These are phyloP conservation scores for Xenopus petersii DNA, from an alignment of 2,797 vertebrate genomes.

Conservation along the genomic window DNA sequence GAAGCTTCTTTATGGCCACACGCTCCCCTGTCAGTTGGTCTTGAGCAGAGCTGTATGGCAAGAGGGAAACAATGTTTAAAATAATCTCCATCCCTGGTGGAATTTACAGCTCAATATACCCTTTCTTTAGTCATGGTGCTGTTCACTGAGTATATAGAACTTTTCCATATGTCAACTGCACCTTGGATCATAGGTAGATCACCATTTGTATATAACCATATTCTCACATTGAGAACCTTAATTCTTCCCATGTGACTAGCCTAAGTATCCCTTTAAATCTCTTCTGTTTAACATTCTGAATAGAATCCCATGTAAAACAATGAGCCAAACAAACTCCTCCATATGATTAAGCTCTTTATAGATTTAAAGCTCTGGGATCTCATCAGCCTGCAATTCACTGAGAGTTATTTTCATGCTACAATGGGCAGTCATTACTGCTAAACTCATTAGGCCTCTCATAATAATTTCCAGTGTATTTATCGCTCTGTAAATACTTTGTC, in stretches of 20 bases:
- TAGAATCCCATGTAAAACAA: background rate
- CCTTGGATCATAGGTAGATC: too few species aligned
- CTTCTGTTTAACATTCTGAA: background rate
- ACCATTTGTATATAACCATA: too few species aligned
- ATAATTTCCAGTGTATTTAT: slow-evolving; percentile 36
- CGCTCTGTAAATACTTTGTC: slow-evolving; percentile 27
- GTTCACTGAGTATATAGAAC: too few species aligned
- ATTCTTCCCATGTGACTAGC: too few species aligned
- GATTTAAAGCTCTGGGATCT: slow-evolving; percentile 7
- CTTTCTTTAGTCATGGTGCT: too few species aligned
- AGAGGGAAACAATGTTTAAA: background rate
- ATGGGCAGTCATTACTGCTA: slow-evolving; percentile 11
- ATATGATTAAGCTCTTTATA: slow-evolving; percentile 9
- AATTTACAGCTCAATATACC: too few species aligned
- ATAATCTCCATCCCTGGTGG: background rate
- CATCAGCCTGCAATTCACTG: slow-evolving; percentile 11
- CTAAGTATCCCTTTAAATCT: background rate
- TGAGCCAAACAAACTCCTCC: slow-evolving; percentile 8
- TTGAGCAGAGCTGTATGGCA: slow-evolving; percentile 62
- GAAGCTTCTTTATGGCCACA: slow-evolving; percentile 80
- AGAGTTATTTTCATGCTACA: slow-evolving; percentile 26
- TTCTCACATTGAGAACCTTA: too few species aligned
- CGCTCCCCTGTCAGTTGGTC: slow-evolving; percentile 71
- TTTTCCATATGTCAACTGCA: too few species aligned
- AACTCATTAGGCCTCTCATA: slow-evolving; percentile 29